phyloP scores from a whole-genome alignment of 1,140 invertebrate species.

The Brachionus angularis region DNA sequence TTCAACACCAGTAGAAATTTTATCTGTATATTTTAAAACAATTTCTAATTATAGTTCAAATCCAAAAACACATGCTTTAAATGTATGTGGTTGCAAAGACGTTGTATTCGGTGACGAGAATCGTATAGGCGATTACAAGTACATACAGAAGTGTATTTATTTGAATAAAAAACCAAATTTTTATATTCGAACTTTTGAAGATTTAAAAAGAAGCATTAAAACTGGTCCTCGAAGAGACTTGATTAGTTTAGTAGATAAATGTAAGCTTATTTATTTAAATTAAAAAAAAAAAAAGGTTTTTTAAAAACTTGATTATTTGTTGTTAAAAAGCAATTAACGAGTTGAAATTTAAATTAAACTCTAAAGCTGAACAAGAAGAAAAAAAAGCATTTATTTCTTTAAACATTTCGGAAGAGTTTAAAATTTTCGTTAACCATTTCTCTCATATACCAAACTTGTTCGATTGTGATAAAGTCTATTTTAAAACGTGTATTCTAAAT shows the following conservation, averaged over 20 bases:
- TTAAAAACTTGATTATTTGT: constrained; percentile 10
- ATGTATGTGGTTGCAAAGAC: constrained; percentile 36
- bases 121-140: constrained; percentile 45
- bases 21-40: constrained; percentile 14
- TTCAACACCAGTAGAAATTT: not conserved
- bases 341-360: too few relatives aligned
- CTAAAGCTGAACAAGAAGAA: too few relatives aligned
- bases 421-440: too few relatives aligned
- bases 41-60: not conserved
- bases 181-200: constrained; percentile 60
- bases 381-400: too few relatives aligned
- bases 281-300: too few relatives aligned
- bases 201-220: constrained; percentile 47
- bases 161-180: constrained; percentile 60
- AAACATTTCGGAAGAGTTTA: too few relatives aligned
- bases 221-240: not conserved
- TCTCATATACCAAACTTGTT: too few relatives aligned
- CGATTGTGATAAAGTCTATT: too few relatives aligned
- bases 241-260: not conserved
- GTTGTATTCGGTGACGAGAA: not conserved
- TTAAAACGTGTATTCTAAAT: too few relatives aligned
- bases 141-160: constrained; percentile 60
- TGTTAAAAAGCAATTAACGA: not conserved
- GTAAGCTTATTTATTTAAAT: not conserved
- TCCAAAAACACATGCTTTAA: constrained; percentile 7